Base-by-base conservation (phyloP, 2,888 invertebrate genomes). In the Agrochola circellaris region DNA sequence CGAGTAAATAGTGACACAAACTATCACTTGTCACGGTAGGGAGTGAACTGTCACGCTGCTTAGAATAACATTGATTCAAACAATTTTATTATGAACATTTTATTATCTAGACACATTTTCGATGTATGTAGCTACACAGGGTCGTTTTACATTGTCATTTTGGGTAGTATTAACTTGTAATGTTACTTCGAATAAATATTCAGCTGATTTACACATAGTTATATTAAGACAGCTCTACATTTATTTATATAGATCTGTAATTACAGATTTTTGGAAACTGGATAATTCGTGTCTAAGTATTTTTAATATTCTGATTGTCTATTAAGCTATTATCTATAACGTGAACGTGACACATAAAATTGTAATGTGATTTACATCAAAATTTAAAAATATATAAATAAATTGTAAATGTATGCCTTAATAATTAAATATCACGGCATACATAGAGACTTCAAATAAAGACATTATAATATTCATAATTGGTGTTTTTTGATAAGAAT, bases 81-180 rank as follows among this genome's bases (percentile, higher is more conserved):
- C 23, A 62, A 51, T 58, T 77, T 38, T 58, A 62, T 9, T 51
- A n/a, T 38, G 30, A 65, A 80, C 2, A 30, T 58, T 68, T 60
- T 30, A 23, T 23, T 56, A 23, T 51, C 13, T 64, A 26, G 38
- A 81, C 82, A 70, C 60, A 15, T 76, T 69, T 56, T 66, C 38
- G 23, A 58, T 73, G 26, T 65, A 56, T 56, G 60, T 84, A 69
- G 60, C 8, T 58, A 66, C 72, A 76, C 85, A 85, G 85, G 73
- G 77, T 85, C 70, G 54, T 54, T 73, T 64, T 71, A 81, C 77
- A 85, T 76, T 85, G 76, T 81, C 64, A 84, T 75, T 75, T 75
- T 75, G 38, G 15, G 54, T 83, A 84, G 62, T 61, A 62, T 30
- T 54, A 66, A 79, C 23, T 45, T 62, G 58, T 67, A 54, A 60